These are phyloP conservation scores for Drosophila tripunctata DNA, from an alignment of 2,888 invertebrate species.

Conservation along the genomic window DNA sequence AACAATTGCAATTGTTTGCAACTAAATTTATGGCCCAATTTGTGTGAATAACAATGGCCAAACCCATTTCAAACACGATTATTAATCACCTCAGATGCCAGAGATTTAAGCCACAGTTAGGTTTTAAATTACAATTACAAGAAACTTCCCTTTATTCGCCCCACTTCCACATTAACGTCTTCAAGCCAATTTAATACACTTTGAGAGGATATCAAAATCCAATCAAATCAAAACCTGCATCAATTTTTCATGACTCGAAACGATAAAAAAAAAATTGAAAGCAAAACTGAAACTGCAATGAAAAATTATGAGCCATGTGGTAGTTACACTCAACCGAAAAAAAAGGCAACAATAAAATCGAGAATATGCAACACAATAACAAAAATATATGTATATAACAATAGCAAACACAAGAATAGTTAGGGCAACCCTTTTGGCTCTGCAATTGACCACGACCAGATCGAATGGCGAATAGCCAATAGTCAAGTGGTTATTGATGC, in stretches of 20 bases:
- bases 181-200: constrained; percentile 55
- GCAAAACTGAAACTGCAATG: constrained; percentile 58
- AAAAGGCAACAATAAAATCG: constrained; percentile 21
- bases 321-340: constrained; percentile 37
- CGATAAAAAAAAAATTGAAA: constrained; percentile 26
- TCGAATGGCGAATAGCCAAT: constrained; percentile 30
- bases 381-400: constrained; percentile 1
- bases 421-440: constrained; percentile 39
- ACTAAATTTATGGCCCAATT: constrained; percentile 35
- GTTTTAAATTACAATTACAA: constrained; percentile 42
- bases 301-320: constrained; percentile 76
- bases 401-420: constrained; percentile 13
- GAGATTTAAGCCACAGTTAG: constrained; percentile 17
- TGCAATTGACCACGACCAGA: constrained; percentile 47
- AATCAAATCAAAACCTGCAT: constrained; percentile 65
- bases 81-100: constrained; percentile 39
- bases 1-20: constrained; percentile 28
- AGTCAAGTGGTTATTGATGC: constrained; percentile 69
- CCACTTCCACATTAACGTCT: not conserved
- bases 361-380: constrained; percentile 26
- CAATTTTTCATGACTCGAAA: constrained; percentile 56
- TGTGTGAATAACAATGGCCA: constrained; percentile 1
- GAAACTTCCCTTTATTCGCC: not conserved
- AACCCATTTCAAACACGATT: not conserved
- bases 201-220: constrained; percentile 65